Base-by-base conservation (phyloP, 2,888 invertebrate genomes). In the Phasia obesa region DNA sequence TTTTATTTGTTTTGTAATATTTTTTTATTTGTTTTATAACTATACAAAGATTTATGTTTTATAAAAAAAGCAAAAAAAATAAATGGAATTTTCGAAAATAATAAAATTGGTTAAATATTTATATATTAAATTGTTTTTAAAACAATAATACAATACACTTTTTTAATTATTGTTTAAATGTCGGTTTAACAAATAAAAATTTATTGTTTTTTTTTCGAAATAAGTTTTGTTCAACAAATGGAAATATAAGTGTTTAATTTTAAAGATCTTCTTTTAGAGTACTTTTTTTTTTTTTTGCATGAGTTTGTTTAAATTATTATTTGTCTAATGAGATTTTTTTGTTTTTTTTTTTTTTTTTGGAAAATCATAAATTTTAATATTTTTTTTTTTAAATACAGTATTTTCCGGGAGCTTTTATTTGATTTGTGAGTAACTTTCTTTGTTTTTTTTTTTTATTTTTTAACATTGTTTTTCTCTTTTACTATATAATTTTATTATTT, bases 11-110 rank as follows among this genome's bases (percentile, higher is more conserved):
- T 80, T 84, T 85, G 64, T 81, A 79, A 62, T 60, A 80, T 78
- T 78, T 84, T 84, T 85, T 86, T 84, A 86, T 85, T 87, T 86
- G n/a, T 87, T 88, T 87, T 87, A 87, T 87, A 87, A 87, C 77
- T 82, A 70, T 79, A 83, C 75, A 83, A 67, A 79, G 65, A 74
- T 47, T 70, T 75, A 53, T 17, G 42, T 42, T 69, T 76, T 71
- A 67, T 69, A 49, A 79, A 74, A 38, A 82, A 69, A 79, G 17
- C 31, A 51, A n/a, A 74, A 49, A 60, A 57, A 79, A 73, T 55
- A 69, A 65, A 75, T 71, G 60, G 67, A 75, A 75, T 65, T 71
- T 74, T 67, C 51, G 11, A 35, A 74, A 51, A 77, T 62, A 76
- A 80, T 62, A 57, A 55, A 69, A 62, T 57, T 76, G 38, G 15